Percentiles rank a stretch among this genome's conserved stretches.
phyloP scores from a whole-genome alignment of 2,113 vertebrate genomes.

The Dromaius novaehollandiae region DNA sequence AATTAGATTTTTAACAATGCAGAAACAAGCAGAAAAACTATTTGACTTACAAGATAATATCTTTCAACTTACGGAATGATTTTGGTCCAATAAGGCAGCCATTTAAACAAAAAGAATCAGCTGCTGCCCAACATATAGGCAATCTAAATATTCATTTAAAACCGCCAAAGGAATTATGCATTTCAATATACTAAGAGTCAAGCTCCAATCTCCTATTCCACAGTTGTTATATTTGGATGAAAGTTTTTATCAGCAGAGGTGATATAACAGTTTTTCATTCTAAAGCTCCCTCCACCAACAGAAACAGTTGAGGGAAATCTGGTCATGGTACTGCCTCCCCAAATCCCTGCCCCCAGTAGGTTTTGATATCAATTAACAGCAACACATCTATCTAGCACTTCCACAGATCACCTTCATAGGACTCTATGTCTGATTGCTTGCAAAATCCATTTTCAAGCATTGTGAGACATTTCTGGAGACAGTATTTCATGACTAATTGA shows the following conservation, averaged over 20 bases:
- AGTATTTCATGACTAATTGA: neutral
- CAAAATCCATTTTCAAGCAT: neutral
- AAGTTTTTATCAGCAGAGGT: neutral
- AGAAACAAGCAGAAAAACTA: neutral
- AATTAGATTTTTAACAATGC: neutral
- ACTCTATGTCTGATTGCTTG: neutral
- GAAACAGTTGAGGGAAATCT: neutral
- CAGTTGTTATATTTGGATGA: neutral
- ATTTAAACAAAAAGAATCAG: neutral
- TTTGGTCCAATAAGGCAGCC: neutral
- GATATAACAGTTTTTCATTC: neutral
- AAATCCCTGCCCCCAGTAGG: neutral
- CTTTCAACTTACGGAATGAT: neutral
- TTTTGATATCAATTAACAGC: neutral
- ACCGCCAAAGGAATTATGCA: neutral
- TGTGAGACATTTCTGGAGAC: neutral
- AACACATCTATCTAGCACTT: neutral
- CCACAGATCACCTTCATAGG: neutral
- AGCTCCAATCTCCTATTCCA: neutral
- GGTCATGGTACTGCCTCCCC: neutral
- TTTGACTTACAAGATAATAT: neutral
- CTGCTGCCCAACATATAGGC: neutral
- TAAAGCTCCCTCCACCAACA: neutral
- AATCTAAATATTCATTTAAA: neutral
- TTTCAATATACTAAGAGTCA: neutral